A percentile compares a stretch with the other conserved stretches of the same genome.
These are phyloP conservation scores for Ictidomys tridecemlineatus DNA, from an alignment of 2,113 vertebrate genomes.

Conservation along the genomic window DNA sequence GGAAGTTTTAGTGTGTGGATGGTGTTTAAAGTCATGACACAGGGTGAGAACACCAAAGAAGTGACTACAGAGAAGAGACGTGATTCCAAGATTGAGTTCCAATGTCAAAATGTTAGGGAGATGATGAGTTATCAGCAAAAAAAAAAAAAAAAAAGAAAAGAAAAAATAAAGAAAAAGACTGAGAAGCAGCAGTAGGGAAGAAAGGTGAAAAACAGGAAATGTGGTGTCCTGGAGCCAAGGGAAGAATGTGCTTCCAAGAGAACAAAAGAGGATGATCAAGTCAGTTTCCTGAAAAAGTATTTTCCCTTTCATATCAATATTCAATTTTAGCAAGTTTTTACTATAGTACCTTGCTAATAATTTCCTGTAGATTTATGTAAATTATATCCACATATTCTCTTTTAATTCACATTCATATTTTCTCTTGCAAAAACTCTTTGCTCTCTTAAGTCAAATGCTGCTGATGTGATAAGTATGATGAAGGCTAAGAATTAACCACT, in stretches of 20 bases:
- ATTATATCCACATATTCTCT: not conserved
- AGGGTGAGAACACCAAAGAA: not conserved
- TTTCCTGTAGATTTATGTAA: constrained; percentile 41
- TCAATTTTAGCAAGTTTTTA: constrained; percentile 6
- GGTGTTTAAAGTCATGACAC: not conserved
- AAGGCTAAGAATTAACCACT: too few relatives aligned
- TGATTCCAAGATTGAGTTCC: not conserved
- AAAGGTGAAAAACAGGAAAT: not conserved
- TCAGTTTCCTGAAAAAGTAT: not conserved
- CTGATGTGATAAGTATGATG: too few relatives aligned
- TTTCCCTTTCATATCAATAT: not conserved
- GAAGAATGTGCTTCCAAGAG: not conserved
- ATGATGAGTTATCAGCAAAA: not conserved
- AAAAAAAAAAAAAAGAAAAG: too few relatives aligned
- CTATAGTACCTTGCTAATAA: not conserved
- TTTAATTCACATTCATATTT: constrained; percentile 48
- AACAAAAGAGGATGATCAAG: not conserved
- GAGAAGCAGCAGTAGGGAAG: not conserved
- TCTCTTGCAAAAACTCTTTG: not conserved
- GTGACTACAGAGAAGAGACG: not conserved
- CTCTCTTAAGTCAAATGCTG: not conserved
- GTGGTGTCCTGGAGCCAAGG: not conserved
- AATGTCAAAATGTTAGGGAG: not conserved
- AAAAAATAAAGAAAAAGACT: not conserved
- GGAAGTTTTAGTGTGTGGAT: not conserved